These are phyloP conservation scores for Merluccius polli DNA, from an alignment of 2,797 vertebrate species.

Conservation along the genomic window DNA sequence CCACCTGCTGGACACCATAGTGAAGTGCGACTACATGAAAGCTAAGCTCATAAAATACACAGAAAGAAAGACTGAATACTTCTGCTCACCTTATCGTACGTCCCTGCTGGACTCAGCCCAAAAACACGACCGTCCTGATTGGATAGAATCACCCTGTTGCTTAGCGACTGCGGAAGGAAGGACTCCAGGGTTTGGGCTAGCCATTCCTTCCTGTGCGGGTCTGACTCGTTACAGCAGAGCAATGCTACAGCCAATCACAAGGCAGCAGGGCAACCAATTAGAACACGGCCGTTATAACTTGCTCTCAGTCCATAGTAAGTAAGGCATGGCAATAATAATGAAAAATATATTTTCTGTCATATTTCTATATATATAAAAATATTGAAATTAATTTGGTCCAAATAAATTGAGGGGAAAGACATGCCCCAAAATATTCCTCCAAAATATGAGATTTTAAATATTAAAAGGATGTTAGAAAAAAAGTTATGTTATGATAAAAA, in stretches of 20 bases:
- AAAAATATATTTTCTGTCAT: background rate
- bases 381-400: too few relatives aligned
- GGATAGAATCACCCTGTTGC: slow-evolving; percentile 71
- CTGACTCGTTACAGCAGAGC: slow-evolving; percentile 88
- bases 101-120: slow-evolving; percentile 57
- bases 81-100: slow-evolving; percentile 73
- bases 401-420: too few relatives aligned
- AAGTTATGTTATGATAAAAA: background rate
- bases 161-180: slow-evolving; percentile 79
- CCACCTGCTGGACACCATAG: slow-evolving; percentile 30
- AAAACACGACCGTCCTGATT: slow-evolving; percentile 81
- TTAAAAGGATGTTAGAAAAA: background rate
- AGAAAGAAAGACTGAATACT: background rate
- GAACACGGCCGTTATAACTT: background rate
- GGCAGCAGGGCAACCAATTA: background rate
- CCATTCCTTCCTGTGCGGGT: slow-evolving; percentile 77
- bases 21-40: slow-evolving; percentile 13
- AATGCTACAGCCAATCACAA: slow-evolving; percentile 66
- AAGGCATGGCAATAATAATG: background rate
- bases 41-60: slow-evolving; percentile 10
- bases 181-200: slow-evolving; percentile 88
- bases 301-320: background rate
- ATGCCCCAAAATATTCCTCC: too few relatives aligned
- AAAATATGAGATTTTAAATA: background rate
- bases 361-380: too few relatives aligned